Conservation (phyloP, 2,888 invertebrate species). For the Apamea epomidion region DNA sequence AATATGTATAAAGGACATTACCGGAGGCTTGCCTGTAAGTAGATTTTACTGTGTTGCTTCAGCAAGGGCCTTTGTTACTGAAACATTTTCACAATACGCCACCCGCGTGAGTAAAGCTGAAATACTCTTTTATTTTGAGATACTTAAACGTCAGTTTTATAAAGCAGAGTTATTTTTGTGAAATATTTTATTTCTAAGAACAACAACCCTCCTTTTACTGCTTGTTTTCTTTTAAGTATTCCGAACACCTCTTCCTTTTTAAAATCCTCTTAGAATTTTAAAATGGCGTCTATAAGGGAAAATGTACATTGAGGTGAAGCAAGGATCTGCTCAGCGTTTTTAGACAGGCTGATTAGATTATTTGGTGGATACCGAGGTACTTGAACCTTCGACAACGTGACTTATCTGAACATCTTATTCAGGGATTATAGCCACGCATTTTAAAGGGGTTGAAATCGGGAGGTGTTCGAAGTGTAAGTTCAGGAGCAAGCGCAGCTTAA, state of each 20-base stretch:
- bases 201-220: conserved; percentile 8
- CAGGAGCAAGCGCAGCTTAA: conserved; percentile 70
- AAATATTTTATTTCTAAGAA: conserved; percentile 38
- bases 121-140: conserved; percentile 43
- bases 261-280: conserved; percentile 39
- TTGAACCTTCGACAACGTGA: conserved; percentile 53
- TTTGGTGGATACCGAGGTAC: conserved; percentile 35
- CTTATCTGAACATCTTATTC: conserved; percentile 56
- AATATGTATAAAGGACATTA: conserved; percentile 72
- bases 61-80: conserved; percentile 66
- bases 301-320: conserved; percentile 27
- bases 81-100: conserved; percentile 62
- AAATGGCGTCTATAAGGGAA: conserved; percentile 29
- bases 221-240: conserved; percentile 40
- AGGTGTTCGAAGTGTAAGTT: conserved; percentile 70
- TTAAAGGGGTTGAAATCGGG: conserved; percentile 69
- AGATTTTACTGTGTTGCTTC: conserved; percentile 74
- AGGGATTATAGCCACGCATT: conserved; percentile 45
- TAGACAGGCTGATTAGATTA: conserved; percentile 48
- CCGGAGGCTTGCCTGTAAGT: conserved; percentile 72
- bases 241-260: conserved; percentile 36
- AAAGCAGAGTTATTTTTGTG: conserved; percentile 29
- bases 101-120: conserved; percentile 38
- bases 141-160: conserved; percentile 27
- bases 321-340: conserved; percentile 37